Evolutionary conservation across 2,797 vertebrate genomes (phyloP), one percentile per base, ranked within the genome.

Genomic region (Sebastes dallii): DNA sequence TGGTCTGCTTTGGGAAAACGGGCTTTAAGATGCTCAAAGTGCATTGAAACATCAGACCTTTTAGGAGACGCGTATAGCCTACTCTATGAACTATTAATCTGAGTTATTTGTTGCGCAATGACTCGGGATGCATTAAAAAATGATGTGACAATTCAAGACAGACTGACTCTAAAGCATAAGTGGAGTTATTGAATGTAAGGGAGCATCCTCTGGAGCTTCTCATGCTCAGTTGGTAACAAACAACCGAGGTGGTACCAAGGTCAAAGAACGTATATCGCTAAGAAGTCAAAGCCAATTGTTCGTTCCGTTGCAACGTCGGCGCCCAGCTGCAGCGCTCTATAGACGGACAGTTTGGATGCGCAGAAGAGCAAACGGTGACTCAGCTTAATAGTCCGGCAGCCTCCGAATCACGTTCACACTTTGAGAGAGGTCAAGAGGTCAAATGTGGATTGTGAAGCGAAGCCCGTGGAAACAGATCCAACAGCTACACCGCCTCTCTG

Each of bases 11-110:
- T 65, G 77, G 71, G 77, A 83, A 87, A 78, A 85, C 82, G 67
- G 7, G 6, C 29, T 69, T 70, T 61, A 42, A 78, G 75, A 85
- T 65, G 68, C 68, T 55, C 36, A 77, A 75, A 90, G 74, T 86
- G 85, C 76, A 72, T 13, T 32, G 34, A 80, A 86, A 74, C 70
- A 59, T 74, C 72, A 72, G 61, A 75, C 36, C 83, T 79, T 77
- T 85, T 72, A 81, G 42, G 29, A 61, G 25, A 36, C 8, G 2
- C 10, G 30, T 7, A 39, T 39, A 27, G 59, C 24, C 39, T n/a
- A 46, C 42, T 18, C 16, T 46, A 10, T n/a, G 25, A 34, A 24
- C 56, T 12, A 10, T 69, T 1, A 52, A 18, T 52, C 46, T 12
- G 24, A 52, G 29, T 2, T 39, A 62, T 72, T 59, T 69, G 27